phyloP scores from a whole-genome alignment of 2,888 invertebrate genomes.

The Trichogramma dendrolimi region DNA sequence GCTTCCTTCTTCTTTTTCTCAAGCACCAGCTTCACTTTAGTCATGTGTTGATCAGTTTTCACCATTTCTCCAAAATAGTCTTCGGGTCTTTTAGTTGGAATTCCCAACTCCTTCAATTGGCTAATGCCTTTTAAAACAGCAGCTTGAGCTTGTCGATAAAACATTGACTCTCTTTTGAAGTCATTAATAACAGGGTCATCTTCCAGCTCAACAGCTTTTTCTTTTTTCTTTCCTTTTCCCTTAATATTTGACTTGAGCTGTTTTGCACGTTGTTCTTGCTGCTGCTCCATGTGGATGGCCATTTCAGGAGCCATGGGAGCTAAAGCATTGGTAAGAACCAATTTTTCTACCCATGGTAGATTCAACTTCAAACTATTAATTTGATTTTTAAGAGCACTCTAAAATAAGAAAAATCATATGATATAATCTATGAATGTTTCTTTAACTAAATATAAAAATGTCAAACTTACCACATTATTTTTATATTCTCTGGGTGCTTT shows the following conservation, averaged over 20 bases:
- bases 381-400: slow-evolving; percentile 66
- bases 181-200: slow-evolving; percentile 84
- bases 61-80: slow-evolving; percentile 99
- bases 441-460: slow-evolving; percentile 3
- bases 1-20: slow-evolving; percentile 80
- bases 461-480: slow-evolving; percentile 69
- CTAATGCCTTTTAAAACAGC: slow-evolving; percentile 79
- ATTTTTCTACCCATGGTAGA: slow-evolving; percentile 79
- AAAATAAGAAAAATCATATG: slow-evolving; percentile 28
- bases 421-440: slow-evolving; percentile 9
- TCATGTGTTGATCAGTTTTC: slow-evolving; percentile 96
- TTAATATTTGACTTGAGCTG: slow-evolving; percentile 51
- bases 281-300: slow-evolving; percentile 70
- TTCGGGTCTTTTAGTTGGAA: slow-evolving; percentile 81
- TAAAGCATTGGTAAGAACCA: slow-evolving; percentile 73
- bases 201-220: slow-evolving; percentile 60
- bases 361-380: slow-evolving; percentile 67
- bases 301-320: slow-evolving; percentile 84
- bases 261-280: slow-evolving; percentile 66
- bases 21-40: slow-evolving; percentile 80
- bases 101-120: slow-evolving; percentile 68
- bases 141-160: slow-evolving; percentile 82
- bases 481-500: slow-evolving; percentile 59
- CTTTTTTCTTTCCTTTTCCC: slow-evolving; percentile 65
- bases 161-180: slow-evolving; percentile 84